Evolutionary conservation across 2,113 vertebrate species (phyloP).

Genomic region (Isichthys henryi): DNA sequence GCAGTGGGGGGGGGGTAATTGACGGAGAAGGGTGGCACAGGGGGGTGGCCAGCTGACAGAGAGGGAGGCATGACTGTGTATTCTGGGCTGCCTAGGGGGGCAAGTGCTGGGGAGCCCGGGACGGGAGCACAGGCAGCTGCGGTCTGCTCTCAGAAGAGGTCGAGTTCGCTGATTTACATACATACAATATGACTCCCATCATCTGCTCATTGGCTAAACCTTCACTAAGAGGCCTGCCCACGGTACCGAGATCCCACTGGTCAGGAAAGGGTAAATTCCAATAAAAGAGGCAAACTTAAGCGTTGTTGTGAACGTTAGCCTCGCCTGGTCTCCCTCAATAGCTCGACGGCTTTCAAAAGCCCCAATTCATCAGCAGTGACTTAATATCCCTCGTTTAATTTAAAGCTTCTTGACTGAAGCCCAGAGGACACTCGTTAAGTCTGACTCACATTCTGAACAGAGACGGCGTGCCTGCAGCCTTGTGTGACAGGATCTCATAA

Average conservation of each 20-base stretch:
- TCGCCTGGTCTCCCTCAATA: background rate
- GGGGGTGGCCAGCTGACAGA: background rate
- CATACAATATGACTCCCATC: background rate
- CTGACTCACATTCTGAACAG: background rate
- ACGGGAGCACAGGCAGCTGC: background rate
- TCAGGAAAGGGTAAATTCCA: background rate
- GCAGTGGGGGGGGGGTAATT: background rate
- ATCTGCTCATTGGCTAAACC: background rate
- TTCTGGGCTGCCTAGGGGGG: background rate
- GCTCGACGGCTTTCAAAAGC: background rate
- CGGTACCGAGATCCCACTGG: background rate
- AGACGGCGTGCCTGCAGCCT: background rate
- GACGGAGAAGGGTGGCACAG: background rate
- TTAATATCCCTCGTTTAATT: background rate
- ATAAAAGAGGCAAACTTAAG: background rate
- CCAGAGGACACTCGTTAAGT: background rate
- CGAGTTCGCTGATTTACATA: background rate
- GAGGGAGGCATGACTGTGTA: background rate
- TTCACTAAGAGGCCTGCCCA: background rate
- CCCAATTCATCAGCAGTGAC: background rate
- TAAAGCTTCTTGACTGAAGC: background rate
- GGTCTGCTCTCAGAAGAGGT: background rate
- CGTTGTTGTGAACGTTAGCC: background rate
- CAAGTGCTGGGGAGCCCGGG: background rate
- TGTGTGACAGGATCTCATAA: background rate